Conservation (phyloP, 1,140 invertebrate species). For the Drosophila navojoa region DNA sequence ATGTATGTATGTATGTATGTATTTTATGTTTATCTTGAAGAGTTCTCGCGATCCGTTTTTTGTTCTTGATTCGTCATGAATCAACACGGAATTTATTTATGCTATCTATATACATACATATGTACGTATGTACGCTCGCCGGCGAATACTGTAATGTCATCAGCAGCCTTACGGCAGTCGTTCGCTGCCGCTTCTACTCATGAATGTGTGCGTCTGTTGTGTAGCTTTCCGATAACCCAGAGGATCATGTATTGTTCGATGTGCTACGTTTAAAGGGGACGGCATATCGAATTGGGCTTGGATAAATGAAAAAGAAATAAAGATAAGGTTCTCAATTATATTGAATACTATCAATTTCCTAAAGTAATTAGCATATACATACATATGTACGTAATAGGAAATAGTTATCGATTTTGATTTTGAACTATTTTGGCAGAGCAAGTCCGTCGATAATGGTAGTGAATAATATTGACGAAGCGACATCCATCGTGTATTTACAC, state of each 20-base stretch:
- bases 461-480: too few species aligned
- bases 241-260: constrained; percentile 22
- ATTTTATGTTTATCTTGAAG: constrained; percentile 30
- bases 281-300: background rate
- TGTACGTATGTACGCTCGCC: background rate
- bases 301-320: background rate
- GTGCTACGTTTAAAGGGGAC: constrained; percentile 2
- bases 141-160: constrained; percentile 17
- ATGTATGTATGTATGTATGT: too few species aligned
- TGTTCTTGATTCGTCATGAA: constrained; percentile 5
- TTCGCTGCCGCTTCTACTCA: background rate
- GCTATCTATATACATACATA: too few species aligned
- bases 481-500: too few species aligned
- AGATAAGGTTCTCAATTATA: background rate
- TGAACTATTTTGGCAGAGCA: too few species aligned
- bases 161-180: background rate
- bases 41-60: constrained; percentile 14
- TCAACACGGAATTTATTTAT: constrained; percentile 16
- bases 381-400: too few species aligned
- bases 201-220: background rate
- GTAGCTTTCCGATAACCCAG: constrained; percentile 32
- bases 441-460: too few species aligned
- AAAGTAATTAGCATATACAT: too few species aligned
- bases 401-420: too few species aligned
- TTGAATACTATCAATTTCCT: too few species aligned